phyloP scores from a whole-genome alignment of 2,797 vertebrate species.

The Garrulus glandarius region DNA sequence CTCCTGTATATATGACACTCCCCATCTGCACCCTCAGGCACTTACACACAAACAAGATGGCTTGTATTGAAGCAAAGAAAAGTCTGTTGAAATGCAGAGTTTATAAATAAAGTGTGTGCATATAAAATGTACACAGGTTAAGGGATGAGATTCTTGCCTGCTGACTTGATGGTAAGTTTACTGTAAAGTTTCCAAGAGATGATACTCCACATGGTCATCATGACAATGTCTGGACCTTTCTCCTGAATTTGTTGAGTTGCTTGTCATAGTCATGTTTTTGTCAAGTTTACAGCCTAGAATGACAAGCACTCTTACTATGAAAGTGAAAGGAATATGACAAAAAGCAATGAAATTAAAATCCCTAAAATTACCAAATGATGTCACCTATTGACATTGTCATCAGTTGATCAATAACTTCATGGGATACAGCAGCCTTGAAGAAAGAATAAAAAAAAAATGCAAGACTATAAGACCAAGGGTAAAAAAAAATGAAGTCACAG shows the following conservation, averaged over 20 bases:
- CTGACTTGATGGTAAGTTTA: background rate
- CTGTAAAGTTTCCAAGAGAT: background rate
- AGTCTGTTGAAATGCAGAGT: background rate
- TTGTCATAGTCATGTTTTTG: background rate
- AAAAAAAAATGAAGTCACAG: background rate
- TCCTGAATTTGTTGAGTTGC: background rate
- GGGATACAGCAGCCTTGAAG: background rate
- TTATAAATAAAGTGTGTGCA: background rate
- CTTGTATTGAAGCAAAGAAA: background rate
- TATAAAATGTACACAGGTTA: background rate
- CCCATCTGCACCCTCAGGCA: accelerated
- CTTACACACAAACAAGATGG: background rate
- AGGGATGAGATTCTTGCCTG: background rate
- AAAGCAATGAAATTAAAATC: background rate
- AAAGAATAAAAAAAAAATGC: background rate
- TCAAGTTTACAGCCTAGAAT: background rate
- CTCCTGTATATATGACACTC: background rate
- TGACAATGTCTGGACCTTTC: background rate
- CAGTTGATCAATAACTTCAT: background rate
- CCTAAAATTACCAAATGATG: background rate
- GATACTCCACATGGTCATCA: background rate
- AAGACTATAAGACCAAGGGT: background rate
- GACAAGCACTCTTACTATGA: background rate
- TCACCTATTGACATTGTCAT: background rate
- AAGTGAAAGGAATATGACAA: background rate